Percentiles rank a stretch among this genome's conserved stretches.
Evolutionary conservation across 1,140 invertebrate genomes (phyloP).

Genomic region (Doryteuthis pealeii): DNA sequence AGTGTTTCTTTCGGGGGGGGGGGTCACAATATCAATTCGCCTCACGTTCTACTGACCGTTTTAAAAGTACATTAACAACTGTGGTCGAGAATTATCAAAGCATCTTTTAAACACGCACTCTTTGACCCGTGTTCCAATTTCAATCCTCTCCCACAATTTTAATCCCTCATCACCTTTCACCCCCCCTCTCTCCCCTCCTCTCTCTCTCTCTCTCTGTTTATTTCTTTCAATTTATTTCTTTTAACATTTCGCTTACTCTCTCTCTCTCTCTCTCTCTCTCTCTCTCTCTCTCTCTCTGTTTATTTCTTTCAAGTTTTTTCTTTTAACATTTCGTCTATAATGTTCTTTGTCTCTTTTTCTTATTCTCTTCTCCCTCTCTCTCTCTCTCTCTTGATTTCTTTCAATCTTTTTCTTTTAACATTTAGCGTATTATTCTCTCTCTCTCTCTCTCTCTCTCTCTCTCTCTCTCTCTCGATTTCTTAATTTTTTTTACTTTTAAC

Average conservation of each 20-base stretch:
- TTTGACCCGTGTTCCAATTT: too few species aligned
- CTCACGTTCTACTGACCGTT: too few species aligned
- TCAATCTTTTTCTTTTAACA: constrained; percentile 30
- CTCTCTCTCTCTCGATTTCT: constrained; percentile 14
- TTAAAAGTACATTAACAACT: too few species aligned
- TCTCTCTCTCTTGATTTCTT: neutral
- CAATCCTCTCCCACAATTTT: too few species aligned
- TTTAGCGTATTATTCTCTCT: constrained; percentile 16
- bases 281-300: constrained; percentile 1
- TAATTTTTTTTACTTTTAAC: too few species aligned
- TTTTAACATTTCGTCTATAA: neutral
- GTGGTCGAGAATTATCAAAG: too few species aligned
- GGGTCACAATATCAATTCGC: too few species aligned
- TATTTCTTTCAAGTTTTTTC: neutral
- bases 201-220: neutral
- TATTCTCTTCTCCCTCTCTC: neutral
- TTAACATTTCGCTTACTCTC: too few species aligned
- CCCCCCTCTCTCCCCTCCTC: neutral
- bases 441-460: constrained; percentile 12
- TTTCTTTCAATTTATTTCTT: too few species aligned
- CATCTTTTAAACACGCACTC: too few species aligned
- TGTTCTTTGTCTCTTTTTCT: neutral
- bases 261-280: too few species aligned
- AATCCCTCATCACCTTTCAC: neutral
- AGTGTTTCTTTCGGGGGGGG: too few species aligned